Percentiles rank a stretch among this genome's conserved stretches.
These are phyloP conservation scores for Camponotus fellah DNA, from an alignment of 2,888 invertebrate species.

Conservation along the genomic window DNA sequence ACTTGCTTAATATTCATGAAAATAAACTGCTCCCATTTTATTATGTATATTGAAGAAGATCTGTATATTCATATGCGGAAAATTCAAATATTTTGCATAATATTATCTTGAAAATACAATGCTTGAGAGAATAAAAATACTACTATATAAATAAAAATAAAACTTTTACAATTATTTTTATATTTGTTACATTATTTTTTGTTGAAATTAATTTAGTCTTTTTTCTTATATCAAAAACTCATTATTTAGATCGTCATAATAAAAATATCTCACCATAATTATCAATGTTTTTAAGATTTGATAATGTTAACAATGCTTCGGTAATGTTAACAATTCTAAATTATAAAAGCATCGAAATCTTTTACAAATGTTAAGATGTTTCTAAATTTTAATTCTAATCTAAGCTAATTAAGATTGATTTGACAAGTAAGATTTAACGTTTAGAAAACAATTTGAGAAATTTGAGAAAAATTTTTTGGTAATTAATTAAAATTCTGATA, in stretches of 20 bases:
- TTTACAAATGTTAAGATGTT: not conserved
- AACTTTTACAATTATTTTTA: not conserved
- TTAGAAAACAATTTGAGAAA: not conserved
- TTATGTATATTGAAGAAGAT: not conserved
- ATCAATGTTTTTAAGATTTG: not conserved
- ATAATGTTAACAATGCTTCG: not conserved
- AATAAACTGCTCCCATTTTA: not conserved
- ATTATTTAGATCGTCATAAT: not conserved
- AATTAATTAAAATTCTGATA: not conserved
- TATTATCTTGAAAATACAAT: not conserved
- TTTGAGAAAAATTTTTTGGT: too few relatives aligned
- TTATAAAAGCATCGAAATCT: not conserved
- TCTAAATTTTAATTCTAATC: not conserved
- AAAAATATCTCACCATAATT: not conserved
- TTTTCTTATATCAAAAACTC: not conserved
- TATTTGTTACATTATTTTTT: not conserved
- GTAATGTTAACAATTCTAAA: not conserved
- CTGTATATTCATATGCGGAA: too few relatives aligned
- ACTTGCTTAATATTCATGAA: not conserved
- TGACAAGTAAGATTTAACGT: not conserved
- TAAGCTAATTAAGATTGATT: not conserved
- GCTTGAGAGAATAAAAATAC: not conserved
- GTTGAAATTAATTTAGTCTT: not conserved
- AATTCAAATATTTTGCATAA: too few relatives aligned
- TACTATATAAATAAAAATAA: not conserved